Conservation (phyloP, 2,113 vertebrate genomes). For the Pollimyrus isidori region DNA sequence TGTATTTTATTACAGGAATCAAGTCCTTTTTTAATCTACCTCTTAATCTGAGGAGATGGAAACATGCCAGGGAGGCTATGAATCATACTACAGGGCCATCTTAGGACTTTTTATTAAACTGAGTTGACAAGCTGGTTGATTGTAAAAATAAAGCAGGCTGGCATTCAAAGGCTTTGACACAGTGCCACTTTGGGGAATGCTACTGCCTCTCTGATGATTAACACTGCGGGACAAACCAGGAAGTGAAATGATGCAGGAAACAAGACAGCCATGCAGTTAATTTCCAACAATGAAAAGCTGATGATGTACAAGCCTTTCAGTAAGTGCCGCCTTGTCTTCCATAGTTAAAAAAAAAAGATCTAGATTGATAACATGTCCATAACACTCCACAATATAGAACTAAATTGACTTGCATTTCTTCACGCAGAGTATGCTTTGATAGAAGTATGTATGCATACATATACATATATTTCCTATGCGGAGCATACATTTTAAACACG, state of each 20-base stretch:
- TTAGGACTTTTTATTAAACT: background rate
- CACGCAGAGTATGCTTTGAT: background rate
- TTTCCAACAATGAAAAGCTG: conserved; percentile 39
- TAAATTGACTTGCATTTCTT: background rate
- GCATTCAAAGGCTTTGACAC: background rate
- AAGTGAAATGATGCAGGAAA: conserved; percentile 23
- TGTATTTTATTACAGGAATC: conserved; percentile 7
- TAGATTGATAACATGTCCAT: background rate
- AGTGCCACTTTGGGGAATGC: background rate
- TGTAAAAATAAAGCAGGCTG: background rate
- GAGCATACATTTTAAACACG: background rate
- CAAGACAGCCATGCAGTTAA: conserved; percentile 18
- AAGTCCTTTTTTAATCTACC: background rate
- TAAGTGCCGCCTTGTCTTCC: background rate
- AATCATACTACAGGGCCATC: background rate
- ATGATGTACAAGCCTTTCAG: conserved; percentile 36
- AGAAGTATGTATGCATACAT: background rate
- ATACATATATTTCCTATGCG: background rate
- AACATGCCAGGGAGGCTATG: background rate
- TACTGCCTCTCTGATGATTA: conserved; percentile 6
- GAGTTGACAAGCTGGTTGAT: conserved; percentile 13
- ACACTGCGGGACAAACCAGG: conserved; percentile 29
- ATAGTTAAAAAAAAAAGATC: background rate
- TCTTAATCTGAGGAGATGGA: conserved; percentile 2
- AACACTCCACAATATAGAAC: background rate